These are phyloP conservation scores for Chinchilla lanigera DNA, from an alignment of 2,113 vertebrate species.

Conservation along the genomic window DNA sequence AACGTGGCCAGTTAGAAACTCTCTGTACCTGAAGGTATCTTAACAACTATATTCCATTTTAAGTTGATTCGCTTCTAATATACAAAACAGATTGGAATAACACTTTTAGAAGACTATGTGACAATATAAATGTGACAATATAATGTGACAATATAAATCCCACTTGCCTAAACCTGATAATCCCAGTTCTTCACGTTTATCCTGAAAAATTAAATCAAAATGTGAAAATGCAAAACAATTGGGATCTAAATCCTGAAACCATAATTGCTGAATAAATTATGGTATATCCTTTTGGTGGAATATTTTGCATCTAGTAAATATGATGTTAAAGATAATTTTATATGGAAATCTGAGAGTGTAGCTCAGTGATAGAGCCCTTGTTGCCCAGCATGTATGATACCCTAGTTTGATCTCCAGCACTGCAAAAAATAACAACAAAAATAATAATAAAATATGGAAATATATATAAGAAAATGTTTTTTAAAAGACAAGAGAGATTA, in stretches of 20 bases:
- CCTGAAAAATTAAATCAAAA: slow-evolving; percentile 52
- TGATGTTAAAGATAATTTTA: not conserved
- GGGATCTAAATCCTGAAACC: slow-evolving; percentile 16
- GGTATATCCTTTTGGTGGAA: not conserved
- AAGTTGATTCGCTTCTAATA: not conserved
- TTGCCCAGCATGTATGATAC: not conserved
- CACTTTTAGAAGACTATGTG: slow-evolving; percentile 7
- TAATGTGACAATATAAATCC: not conserved
- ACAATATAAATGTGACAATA: not conserved
- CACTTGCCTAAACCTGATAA: not conserved
- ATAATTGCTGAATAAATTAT: slow-evolving; percentile 5
- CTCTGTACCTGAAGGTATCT: not conserved
- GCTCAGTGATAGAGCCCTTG: not conserved
- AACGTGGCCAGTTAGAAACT: not conserved
- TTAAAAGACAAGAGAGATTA: not conserved
- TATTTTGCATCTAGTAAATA: slow-evolving; percentile 22
- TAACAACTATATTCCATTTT: not conserved
- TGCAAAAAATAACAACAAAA: not conserved
- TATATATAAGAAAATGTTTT: not conserved
- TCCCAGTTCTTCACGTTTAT: not conserved
- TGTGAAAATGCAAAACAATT: not conserved
- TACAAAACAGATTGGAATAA: not conserved
- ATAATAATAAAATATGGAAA: not conserved
- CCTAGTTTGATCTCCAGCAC: not conserved
- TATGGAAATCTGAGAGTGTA: not conserved